Percentiles rank a stretch among this genome's conserved stretches.
Evolutionary conservation across 2,888 invertebrate species (phyloP).

Genomic region (Oxyscelio sp.): DNA sequence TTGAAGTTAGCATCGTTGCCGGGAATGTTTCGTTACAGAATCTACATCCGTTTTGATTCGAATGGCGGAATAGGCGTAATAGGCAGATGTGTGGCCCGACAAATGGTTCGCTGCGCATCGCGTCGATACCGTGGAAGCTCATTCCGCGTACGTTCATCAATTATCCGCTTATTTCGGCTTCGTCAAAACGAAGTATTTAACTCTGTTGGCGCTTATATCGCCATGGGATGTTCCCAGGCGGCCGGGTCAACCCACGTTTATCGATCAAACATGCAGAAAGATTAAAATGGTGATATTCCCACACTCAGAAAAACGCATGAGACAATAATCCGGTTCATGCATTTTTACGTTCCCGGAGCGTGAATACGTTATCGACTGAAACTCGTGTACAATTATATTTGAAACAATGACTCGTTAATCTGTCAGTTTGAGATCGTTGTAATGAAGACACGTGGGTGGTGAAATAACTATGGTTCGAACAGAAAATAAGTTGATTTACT

Average conservation of each 20-base stretch:
- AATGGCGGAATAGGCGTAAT: constrained; percentile 20
- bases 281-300: constrained; percentile 19
- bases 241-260: constrained; percentile 36
- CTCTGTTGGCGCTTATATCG: constrained; percentile 26
- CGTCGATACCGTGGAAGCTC: not conserved
- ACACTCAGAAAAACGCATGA: no score
- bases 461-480: no score
- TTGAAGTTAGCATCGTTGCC: constrained; percentile 26
- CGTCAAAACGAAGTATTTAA: constrained; percentile 41
- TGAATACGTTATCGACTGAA: no score
- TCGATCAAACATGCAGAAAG: constrained; percentile 47
- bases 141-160: constrained; percentile 24
- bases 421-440: no score
- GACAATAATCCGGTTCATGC: no score
- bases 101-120: constrained; percentile 17
- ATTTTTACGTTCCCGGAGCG: no score
- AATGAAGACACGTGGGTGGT: no score
- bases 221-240: constrained; percentile 18
- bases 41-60: constrained; percentile 27
- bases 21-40: constrained; percentile 23
- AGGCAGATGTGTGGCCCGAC: constrained; percentile 5
- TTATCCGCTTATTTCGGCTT: constrained; percentile 45
- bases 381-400: no score
- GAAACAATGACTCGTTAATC: no score
- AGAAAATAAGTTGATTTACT: no score